These are phyloP conservation scores for Tortricodes alternella DNA, from an alignment of 2,888 invertebrate species.

Conservation along the genomic window DNA sequence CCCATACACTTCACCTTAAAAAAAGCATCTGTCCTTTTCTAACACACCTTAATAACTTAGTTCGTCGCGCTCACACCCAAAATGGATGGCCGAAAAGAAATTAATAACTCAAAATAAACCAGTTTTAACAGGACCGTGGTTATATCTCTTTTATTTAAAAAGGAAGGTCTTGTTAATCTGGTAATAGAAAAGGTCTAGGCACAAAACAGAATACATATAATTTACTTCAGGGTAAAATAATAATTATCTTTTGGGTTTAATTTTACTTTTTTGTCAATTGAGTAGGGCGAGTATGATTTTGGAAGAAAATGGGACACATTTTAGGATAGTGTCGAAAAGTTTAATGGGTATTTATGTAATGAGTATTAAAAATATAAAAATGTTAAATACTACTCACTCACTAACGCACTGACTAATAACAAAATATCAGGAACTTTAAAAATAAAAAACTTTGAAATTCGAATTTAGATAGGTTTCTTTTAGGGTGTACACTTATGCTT, in stretches of 20 bases:
- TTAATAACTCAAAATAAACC: constrained; percentile 60
- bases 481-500: no score
- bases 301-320: constrained; percentile 8
- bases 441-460: no score
- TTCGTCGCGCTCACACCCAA: constrained; percentile 49
- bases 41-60: constrained; percentile 53
- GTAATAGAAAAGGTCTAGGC: constrained; percentile 38
- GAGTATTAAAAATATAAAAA: no score
- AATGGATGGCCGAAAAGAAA: constrained; percentile 54
- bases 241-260: constrained; percentile 61
- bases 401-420: no score
- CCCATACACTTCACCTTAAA: constrained; percentile 55
- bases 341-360: background rate
- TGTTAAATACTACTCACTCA: no score
- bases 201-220: constrained; percentile 58
- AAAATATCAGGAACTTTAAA: no score
- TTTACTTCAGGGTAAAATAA: constrained; percentile 72
- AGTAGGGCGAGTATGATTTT: constrained; percentile 45
- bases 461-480: no score
- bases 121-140: constrained; percentile 42
- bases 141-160: background rate
- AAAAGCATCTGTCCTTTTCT: constrained; percentile 49
- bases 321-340: background rate
- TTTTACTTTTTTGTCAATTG: constrained; percentile 53
- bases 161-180: constrained; percentile 38